A percentile compares a stretch with the other conserved stretches of the same genome.
Evolutionary conservation across 2,113 vertebrate species (phyloP).

Genomic region (Stercorarius parasiticus): DNA sequence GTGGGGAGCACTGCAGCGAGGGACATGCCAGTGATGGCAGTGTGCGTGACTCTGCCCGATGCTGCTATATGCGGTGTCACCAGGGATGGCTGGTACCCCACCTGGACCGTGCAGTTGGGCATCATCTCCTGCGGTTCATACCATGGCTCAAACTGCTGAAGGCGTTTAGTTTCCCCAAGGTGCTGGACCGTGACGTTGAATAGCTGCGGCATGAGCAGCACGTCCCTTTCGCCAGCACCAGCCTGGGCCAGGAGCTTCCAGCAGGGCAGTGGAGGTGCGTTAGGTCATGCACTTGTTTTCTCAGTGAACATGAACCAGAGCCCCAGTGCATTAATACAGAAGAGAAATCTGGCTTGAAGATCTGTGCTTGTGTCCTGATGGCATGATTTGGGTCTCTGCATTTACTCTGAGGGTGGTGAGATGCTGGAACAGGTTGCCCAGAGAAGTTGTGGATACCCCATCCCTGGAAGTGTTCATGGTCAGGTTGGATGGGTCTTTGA

Average conservation of each 20-base stretch:
- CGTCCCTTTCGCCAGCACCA: neutral
- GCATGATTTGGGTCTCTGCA: neutral
- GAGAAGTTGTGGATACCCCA: neutral
- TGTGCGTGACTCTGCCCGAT: neutral
- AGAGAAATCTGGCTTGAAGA: neutral
- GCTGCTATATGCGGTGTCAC: neutral
- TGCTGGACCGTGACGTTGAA: neutral
- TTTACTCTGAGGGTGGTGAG: neutral
- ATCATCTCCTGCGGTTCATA: neutral
- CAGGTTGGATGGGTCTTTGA: neutral
- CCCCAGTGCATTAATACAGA: neutral
- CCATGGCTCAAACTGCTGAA: neutral
- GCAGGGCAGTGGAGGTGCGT: fast-evolving
- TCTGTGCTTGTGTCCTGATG: neutral
- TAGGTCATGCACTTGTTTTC: neutral
- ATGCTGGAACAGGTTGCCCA: neutral
- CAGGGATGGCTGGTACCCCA: too few relatives aligned
- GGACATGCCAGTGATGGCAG: neutral
- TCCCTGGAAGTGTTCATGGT: neutral
- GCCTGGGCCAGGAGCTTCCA: neutral
- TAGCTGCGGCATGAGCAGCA: neutral
- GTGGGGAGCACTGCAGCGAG: fast-evolving
- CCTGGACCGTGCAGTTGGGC: neutral
- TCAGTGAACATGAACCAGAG: neutral
- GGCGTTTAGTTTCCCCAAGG: neutral